A percentile compares a stretch with the other conserved stretches of the same genome.
These are phyloP conservation scores for Heliocidaris erythrogramma DNA, from an alignment of 35 echinoderm and acorn worm genomes.

Conservation along the genomic window DNA sequence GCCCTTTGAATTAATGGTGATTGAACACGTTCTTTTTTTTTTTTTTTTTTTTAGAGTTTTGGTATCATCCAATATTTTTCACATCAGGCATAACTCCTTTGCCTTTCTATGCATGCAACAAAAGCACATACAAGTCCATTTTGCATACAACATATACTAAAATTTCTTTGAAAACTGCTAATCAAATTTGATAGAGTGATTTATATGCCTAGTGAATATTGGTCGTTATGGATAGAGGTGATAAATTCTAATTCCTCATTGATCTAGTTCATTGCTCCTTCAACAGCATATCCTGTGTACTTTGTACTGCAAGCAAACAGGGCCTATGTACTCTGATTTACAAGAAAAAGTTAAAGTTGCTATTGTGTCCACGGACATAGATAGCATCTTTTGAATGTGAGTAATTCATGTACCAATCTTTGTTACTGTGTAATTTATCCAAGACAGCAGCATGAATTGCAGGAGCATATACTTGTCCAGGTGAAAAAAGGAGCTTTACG, in stretches of 20 bases:
- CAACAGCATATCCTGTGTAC: background rate
- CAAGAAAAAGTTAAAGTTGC: background rate
- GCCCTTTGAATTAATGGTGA: no score
- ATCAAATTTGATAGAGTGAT: no score
- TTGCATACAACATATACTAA: no score
- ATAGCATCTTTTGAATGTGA: background rate
- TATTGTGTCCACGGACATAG: background rate
- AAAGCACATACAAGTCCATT: no score
- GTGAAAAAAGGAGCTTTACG: background rate
- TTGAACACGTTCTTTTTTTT: no score
- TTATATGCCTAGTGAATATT: no score
- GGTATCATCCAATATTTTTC: no score
- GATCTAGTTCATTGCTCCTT: background rate
- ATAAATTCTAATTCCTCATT: background rate
- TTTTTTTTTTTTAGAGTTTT: no score
- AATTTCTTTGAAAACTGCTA: no score
- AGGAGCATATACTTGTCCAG: background rate
- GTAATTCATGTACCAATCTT: background rate
- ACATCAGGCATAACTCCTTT: no score
- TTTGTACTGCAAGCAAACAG: background rate
- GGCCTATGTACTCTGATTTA: background rate
- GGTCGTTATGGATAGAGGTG: background rate
- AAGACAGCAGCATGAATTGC: no score
- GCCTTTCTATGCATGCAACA: no score
- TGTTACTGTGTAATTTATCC: background rate